Evolutionary conservation across 2,113 vertebrate genomes (phyloP), one percentile per base, ranked within the genome.

Genomic region (Cygnus buccinator): DNA sequence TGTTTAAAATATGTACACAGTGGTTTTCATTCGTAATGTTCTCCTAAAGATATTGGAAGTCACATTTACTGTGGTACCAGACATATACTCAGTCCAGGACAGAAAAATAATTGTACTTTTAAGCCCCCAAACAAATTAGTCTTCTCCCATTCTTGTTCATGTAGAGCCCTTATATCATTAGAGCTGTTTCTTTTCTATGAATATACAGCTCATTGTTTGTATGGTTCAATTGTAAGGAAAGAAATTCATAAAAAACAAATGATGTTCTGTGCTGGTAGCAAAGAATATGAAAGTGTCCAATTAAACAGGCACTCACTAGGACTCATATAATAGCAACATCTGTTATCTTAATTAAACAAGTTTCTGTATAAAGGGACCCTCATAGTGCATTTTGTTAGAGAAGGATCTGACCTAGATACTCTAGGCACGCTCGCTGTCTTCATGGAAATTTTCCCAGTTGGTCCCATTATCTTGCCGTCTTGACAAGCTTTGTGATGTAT

Each of bases 271-370:
- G 85, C 94, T 97, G 90, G 79, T 92, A 95, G 87, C 87, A 70
- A 95, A 91, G 91, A 93, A 61, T 95, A 91, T 96, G 97, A 97
- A 96, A 95, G 93, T 89, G 94, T 92, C 97, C 97, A 97, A 97
- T 97, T 98, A 98, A 97, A 95, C 73, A 86, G 46, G 31, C 84
- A 80, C 96, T 97, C 82, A 6, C 93, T 79, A 71, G 84, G 95
- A 91, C 93, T 93, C 57, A 31, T 85, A 58, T 87, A 96, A 95
- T 87, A 78, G 94, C 94, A 94, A 84, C 97, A 98, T 98, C 97
- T 97, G 97, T 98, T 97, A 97, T 92, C 96, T 95, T 98, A 97
- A 98, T 98, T 97, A 97, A 97, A 90, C 95, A 94, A 97, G 96
- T 96, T 96, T 71, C 95, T 95, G 59, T 85, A 37, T 52, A 66